A percentile compares a stretch with the other conserved stretches of the same genome.
phyloP scores from a whole-genome alignment of 2,113 vertebrate genomes.

The Lycaon pictus region DNA sequence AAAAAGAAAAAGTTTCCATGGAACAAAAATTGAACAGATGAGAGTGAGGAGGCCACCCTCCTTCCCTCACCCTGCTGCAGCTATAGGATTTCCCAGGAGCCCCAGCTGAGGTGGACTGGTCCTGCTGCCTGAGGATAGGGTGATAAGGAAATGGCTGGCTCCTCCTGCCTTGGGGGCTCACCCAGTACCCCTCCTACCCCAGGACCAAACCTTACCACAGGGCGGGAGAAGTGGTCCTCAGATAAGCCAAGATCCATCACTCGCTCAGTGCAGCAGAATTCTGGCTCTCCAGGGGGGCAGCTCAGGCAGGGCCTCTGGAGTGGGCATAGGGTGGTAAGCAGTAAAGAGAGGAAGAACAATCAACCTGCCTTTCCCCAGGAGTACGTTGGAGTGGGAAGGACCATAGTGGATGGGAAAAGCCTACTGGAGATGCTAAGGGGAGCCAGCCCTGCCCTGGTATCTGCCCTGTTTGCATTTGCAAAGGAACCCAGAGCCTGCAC shows the following conservation, averaged over 20 bases:
- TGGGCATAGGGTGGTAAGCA: fast-evolving
- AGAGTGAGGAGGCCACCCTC: neutral
- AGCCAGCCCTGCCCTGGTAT: neutral
- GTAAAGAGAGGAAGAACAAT: neutral
- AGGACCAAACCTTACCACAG: slow-evolving; percentile 88
- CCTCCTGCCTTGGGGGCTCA: neutral
- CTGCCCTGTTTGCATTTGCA: neutral
- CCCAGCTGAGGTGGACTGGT: neutral
- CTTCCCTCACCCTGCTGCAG: fast-evolving
- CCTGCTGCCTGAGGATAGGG: fast-evolving
- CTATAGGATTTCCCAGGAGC: no score
- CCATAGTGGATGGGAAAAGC: neutral
- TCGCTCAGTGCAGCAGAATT: slow-evolving; percentile 87
- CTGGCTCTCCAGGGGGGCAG: slow-evolving; percentile 84
- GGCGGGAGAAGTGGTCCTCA: slow-evolving; percentile 97
- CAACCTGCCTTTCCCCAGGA: neutral
- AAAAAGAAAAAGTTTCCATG: neutral
- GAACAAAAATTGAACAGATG: neutral
- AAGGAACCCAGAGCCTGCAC: neutral
- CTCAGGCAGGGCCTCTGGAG: slow-evolving; percentile 88
- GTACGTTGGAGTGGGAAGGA: neutral
- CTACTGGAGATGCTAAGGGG: neutral
- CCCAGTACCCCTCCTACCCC: no score
- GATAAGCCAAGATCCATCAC: slow-evolving; percentile 95
- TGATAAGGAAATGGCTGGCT: neutral